Evolutionary conservation across 53 echinoderm and acorn worm genomes (phyloP).

Genomic region (Patiria pectinifera): DNA sequence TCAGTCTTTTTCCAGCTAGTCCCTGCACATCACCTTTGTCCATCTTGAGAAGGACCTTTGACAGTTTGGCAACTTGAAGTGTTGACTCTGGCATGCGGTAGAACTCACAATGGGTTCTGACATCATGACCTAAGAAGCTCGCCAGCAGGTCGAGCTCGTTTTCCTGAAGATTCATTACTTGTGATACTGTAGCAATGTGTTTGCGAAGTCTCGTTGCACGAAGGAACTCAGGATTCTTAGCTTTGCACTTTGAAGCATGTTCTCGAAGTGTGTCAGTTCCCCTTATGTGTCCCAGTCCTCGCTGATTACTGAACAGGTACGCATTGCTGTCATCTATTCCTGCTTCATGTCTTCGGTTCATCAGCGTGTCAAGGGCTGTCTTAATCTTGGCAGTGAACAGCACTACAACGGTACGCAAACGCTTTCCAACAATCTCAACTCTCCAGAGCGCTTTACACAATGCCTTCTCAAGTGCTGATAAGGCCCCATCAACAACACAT

Average conservation of each 20-base stretch:
- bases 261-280: conserved; percentile 69
- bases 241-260: conserved; percentile 64
- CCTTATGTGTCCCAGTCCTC: conserved; percentile 55
- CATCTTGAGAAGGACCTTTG: conserved; percentile 71
- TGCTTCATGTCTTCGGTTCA: conserved; percentile 64
- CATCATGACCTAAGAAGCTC: conserved; percentile 78
- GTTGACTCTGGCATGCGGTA: conserved; percentile 75
- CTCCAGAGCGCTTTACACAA: conserved; percentile 72
- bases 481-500: conserved; percentile 57
- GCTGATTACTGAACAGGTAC: conserved; percentile 59
- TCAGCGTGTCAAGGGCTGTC: conserved; percentile 60
- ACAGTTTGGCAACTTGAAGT: conserved; percentile 78
- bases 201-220: conserved; percentile 69
- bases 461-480: conserved; percentile 74
- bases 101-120: conserved; percentile 72
- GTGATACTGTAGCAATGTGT: conserved; percentile 62
- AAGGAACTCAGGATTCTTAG: conserved; percentile 53
- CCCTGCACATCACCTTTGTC: conserved; percentile 62
- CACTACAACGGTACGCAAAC: conserved; percentile 70
- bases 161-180: conserved; percentile 72
- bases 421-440: conserved; percentile 81
- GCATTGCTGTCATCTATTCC: conserved; percentile 62
- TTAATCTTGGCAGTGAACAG: conserved; percentile 71
- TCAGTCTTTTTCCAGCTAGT: conserved; percentile 71
- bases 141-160: conserved; percentile 82